Base-by-base conservation (phyloP, 1,140 invertebrate genomes). In the Halictus rubicundus region DNA sequence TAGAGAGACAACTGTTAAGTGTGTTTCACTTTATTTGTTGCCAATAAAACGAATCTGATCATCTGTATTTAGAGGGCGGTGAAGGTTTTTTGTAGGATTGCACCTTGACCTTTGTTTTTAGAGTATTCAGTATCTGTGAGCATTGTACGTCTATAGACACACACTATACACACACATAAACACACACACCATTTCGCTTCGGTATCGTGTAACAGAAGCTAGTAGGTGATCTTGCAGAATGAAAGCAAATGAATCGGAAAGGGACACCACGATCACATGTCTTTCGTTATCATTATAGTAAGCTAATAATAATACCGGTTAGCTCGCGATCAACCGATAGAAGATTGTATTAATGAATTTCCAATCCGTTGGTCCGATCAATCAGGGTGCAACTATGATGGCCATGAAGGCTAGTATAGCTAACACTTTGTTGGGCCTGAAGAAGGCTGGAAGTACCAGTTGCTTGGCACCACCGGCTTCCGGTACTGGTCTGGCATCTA, bases 361-460 rank as follows among this genome's bases (percentile, higher is more conserved):
- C 19, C 85, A 89, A 85, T 92, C 80, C 85, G 83, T 88, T 91
- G 83, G 80, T 93, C 42, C 88, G 88, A 87, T 89, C 87, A 86
- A 92, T 90, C 90, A 93, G 92, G 92, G 92, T 72, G 88, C 91
- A 86, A 90, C 90, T 89, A 92, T 93, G 92, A 92, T 91, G 92
- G 92, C 91, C 84, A 83, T 93, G 89, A 93, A 90, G 89, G 92
- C 94, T 78, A 94, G 92, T 88, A 93, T 94, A 87, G 93, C 94
- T 88, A 93, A 93, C 86, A 93, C 93, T 76, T 89, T 93, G 21
- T 85, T 93, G 89, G 93, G 94, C 87, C 89, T 95, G 87, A 94
- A 94, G 91, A 94, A 94, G 91, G 94, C 93, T 82, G 94, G 95
- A 84, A 95, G 94, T 87, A 94, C 94, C 69, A 94, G 94, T 90